These are phyloP conservation scores for Brenthis daphne DNA, from an alignment of 2,888 invertebrate species.

Conservation along the genomic window DNA sequence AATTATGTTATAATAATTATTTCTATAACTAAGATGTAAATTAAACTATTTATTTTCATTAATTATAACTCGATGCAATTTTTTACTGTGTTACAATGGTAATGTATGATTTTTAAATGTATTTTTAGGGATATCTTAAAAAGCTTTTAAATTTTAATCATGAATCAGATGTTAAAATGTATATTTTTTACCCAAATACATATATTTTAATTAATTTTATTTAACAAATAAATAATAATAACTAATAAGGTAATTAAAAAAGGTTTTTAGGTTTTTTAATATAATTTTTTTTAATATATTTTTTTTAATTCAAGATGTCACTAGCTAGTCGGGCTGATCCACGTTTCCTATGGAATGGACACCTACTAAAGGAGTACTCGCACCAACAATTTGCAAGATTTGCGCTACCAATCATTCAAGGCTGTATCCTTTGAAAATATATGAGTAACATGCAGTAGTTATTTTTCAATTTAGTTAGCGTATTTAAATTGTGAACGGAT, in stretches of 20 bases:
- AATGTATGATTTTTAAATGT: too few species aligned
- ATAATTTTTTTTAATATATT: background rate
- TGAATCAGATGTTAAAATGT: too few species aligned
- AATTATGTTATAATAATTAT: too few species aligned
- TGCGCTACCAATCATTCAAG: slow-evolving; percentile 94
- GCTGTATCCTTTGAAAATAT: slow-evolving; percentile 86
- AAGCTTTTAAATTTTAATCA: too few species aligned
- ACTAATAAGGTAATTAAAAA: background rate
- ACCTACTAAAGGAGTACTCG: slow-evolving; percentile 89
- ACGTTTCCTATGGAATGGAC: slow-evolving; percentile 96
- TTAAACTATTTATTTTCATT: too few species aligned
- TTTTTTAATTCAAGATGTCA: slow-evolving; percentile 80
- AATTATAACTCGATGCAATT: too few species aligned
- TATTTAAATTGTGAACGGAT: background rate
- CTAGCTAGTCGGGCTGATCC: slow-evolving; percentile 90
- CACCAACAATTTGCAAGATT: slow-evolving; percentile 89
- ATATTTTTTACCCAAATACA: too few species aligned
- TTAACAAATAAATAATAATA: too few species aligned
- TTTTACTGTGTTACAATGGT: too few species aligned
- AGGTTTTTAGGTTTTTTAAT: background rate
- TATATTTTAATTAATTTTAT: too few species aligned
- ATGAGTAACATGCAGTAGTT: background rate
- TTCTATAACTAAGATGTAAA: too few species aligned
- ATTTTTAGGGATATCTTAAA: too few species aligned
- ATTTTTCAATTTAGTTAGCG: background rate